Conservation (phyloP, 2,888 invertebrate species). For the Leptura quadrifasciata region DNA sequence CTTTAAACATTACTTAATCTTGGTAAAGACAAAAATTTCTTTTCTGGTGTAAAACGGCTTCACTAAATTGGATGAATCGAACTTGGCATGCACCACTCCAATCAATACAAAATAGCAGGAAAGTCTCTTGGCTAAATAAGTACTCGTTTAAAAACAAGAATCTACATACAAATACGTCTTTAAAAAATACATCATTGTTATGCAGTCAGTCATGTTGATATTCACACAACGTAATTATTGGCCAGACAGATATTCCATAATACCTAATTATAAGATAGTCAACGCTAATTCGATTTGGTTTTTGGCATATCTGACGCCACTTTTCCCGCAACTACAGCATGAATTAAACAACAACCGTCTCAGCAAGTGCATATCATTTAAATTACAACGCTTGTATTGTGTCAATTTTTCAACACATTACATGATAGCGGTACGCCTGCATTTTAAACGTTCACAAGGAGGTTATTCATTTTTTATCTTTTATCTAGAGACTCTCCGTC, state of each 20-base stretch:
- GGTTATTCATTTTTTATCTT: conserved; percentile 32
- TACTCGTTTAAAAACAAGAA: not conserved
- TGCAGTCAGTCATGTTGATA: not conserved
- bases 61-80: too few species aligned
- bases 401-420: conserved; percentile 31
- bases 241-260: not conserved
- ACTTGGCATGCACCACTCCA: too few species aligned
- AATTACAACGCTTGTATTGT: conserved; percentile 43
- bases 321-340: not conserved
- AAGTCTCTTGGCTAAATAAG: too few species aligned
- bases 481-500: conserved; percentile 6
- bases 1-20: too few species aligned
- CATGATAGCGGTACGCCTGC: not conserved
- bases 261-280: conserved; percentile 2
- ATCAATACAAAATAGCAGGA: too few species aligned
- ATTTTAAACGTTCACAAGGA: conserved; percentile 16
- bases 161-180: not conserved
- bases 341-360: conserved; percentile 5
- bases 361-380: conserved; percentile 23
- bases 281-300: not conserved
- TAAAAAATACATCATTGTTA: not conserved
- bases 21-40: too few species aligned
- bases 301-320: not conserved
- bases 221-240: not conserved
- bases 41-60: too few species aligned